phyloP scores from a whole-genome alignment of 2,113 vertebrate species.

The Tretioscincus oriximinensis region DNA sequence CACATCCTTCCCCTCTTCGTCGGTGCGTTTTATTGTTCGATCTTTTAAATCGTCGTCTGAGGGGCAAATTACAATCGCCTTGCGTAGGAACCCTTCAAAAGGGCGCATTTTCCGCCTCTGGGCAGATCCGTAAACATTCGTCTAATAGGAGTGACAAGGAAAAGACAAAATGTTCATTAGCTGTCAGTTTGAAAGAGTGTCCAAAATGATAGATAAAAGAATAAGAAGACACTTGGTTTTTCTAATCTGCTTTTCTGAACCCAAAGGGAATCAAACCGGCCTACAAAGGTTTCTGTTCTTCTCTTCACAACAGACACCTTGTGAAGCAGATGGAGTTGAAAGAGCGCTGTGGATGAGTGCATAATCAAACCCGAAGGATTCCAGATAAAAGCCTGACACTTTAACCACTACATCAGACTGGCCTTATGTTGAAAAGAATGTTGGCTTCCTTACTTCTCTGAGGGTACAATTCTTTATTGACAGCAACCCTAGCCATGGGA shows the following conservation, averaged over 20 bases:
- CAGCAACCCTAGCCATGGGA: conserved; percentile 4
- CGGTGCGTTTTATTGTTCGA: conserved; percentile 91
- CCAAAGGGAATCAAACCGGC: too few relatives aligned
- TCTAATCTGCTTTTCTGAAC: too few relatives aligned
- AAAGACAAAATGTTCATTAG: conserved; percentile 81
- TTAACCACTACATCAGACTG: too few relatives aligned
- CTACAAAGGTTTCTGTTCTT: too few relatives aligned
- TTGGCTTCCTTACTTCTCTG: too few relatives aligned
- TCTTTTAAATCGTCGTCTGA: conserved; percentile 93
- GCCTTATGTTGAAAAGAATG: too few relatives aligned
- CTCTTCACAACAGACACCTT: too few relatives aligned
- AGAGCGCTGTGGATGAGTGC: too few relatives aligned
- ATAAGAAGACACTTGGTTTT: too few relatives aligned
- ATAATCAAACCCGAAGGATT: too few relatives aligned
- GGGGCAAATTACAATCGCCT: conserved; percentile 95
- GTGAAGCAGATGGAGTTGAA: too few relatives aligned
- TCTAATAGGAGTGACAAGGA: conserved; percentile 85
- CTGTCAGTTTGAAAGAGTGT: conserved; percentile 69
- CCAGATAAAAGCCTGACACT: too few relatives aligned
- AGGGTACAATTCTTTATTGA: neutral
- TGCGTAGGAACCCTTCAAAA: conserved; percentile 97
- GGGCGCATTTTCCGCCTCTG: conserved; percentile 98
- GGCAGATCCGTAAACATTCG: conserved; percentile 96
- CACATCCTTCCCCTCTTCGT: conserved; percentile 95
- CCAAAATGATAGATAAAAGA: conserved; percentile 69